Evolutionary conservation across 2,888 invertebrate genomes (phyloP), one percentile per base, ranked within the genome.

Genomic region (Tortricodes alternella): DNA sequence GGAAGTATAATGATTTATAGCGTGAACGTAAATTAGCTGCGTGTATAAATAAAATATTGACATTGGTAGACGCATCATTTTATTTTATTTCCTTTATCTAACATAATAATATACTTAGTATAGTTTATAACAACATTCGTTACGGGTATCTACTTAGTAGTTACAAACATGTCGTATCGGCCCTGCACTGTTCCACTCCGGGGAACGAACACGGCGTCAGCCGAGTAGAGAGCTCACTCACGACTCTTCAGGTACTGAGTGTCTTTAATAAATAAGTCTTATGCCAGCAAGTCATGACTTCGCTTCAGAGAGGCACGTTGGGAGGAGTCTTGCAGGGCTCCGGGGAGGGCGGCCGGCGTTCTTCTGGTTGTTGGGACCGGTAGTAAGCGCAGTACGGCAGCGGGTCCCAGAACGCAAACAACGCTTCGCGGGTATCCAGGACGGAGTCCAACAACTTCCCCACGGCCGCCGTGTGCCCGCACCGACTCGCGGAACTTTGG

Each of bases 301-400:
- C 53, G 46, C 46, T 64, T 90, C 89, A 90, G 56, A 89, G 85
- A 46, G 89, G 90, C 68, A 89, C 85, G 62, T 88, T 88, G 1
- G 90, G 89, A 24, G 90, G 90, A 51, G 89, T 92, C 86, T 82
- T 93, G 88, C 83, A 92, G 68, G 85, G 92, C 83, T 87, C 92
- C 71, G 82, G 89, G 56, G 83, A 89, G 63, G 83, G 91, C 72
- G 78, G 82, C 76, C 81, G 85, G 71, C 80, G 78, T 62, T 83
- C 85, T 21, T 80, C 84, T 34, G 96, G 96, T 67, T 94, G 78
- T 71, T 96, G 95, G 67, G 96, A 93, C 75, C 96, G 96, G 82
- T 96, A 96, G 76, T 96, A 96, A 2, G 95, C 96, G 73, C 96
- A 96, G 75, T 96, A 96, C 0, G 96, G 96, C 67, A 96, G 76